These are phyloP conservation scores for Triplophysa siluroides DNA, from an alignment of 2,113 vertebrate species.

Conservation along the genomic window DNA sequence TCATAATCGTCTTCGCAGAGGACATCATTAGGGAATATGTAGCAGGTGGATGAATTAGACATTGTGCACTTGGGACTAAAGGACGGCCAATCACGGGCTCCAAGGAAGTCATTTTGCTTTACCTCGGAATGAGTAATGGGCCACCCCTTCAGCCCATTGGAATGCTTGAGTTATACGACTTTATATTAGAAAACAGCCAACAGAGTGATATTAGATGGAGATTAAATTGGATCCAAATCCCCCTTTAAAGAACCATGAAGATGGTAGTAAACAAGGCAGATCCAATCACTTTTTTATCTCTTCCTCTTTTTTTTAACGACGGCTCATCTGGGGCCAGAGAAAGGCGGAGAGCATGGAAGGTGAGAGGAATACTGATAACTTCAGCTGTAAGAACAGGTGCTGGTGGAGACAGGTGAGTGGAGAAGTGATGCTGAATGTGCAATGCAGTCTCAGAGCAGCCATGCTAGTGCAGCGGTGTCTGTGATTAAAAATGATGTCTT, in stretches of 20 bases:
- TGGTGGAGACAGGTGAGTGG: slow-evolving; percentile 63
- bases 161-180: slow-evolving; percentile 52
- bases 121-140: slow-evolving; percentile 67
- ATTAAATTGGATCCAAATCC: slow-evolving; percentile 66
- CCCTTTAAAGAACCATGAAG: slow-evolving; percentile 64
- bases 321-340: slow-evolving; percentile 48
- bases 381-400: slow-evolving; percentile 60
- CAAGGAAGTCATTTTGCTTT: slow-evolving; percentile 55
- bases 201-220: slow-evolving; percentile 65
- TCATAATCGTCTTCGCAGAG: not conserved
- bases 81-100: slow-evolving; percentile 52
- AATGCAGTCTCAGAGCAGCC: slow-evolving; percentile 60
- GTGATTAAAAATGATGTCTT: slow-evolving; percentile 63
- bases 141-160: slow-evolving; percentile 60
- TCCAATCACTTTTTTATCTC: slow-evolving; percentile 39
- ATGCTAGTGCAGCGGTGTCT: slow-evolving; percentile 57
- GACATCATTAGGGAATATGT: not conserved
- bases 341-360: slow-evolving; percentile 34
- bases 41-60: slow-evolving; percentile 47
- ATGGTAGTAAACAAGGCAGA: slow-evolving; percentile 65
- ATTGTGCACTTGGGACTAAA: slow-evolving; percentile 43
- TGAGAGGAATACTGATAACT: slow-evolving; percentile 65
- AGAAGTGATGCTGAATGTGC: slow-evolving; percentile 63
- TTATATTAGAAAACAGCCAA: slow-evolving; percentile 61
- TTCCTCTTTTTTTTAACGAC: slow-evolving; percentile 33